A percentile compares a stretch with the other conserved stretches of the same genome.
Conservation (phyloP, 2,888 invertebrate species). For the Drosophila nr. perissopoda region DNA sequence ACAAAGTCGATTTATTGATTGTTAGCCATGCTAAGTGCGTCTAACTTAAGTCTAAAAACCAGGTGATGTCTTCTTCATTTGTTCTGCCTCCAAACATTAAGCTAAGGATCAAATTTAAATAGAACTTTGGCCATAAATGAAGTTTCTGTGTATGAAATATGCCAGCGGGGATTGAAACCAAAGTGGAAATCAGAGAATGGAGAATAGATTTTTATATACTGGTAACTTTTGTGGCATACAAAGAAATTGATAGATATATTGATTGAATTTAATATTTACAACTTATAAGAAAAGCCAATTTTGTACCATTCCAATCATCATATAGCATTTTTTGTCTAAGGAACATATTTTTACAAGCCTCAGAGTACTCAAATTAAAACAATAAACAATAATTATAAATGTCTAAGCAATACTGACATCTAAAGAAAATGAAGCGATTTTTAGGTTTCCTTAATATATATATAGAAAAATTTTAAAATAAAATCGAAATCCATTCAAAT, state of each 20-base stretch:
- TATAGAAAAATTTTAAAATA: background rate
- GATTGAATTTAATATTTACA: background rate
- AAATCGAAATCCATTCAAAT: no score
- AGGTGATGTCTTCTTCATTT: conserved; percentile 6
- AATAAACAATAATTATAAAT: no score
- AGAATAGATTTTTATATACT: background rate
- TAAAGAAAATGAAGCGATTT: background rate
- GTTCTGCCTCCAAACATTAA: background rate
- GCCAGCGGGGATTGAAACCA: background rate
- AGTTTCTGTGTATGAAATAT: background rate
- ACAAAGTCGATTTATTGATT: conserved; percentile 56
- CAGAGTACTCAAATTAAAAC: background rate
- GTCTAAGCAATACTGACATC: background rate
- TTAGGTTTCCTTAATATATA: background rate
- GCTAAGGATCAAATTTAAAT: background rate
- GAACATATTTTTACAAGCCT: background rate
- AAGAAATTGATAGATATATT: background rate
- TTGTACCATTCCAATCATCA: fast-evolving
- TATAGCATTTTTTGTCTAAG: background rate
- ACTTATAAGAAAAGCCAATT: background rate
- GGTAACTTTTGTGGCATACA: background rate
- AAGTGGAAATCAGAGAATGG: background rate
- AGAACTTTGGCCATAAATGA: background rate
- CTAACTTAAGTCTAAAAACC: conserved; percentile 8
- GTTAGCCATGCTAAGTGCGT: conserved; percentile 37